Base-by-base conservation (phyloP, 2,888 invertebrate genomes). In the Geophilus truncorum region DNA sequence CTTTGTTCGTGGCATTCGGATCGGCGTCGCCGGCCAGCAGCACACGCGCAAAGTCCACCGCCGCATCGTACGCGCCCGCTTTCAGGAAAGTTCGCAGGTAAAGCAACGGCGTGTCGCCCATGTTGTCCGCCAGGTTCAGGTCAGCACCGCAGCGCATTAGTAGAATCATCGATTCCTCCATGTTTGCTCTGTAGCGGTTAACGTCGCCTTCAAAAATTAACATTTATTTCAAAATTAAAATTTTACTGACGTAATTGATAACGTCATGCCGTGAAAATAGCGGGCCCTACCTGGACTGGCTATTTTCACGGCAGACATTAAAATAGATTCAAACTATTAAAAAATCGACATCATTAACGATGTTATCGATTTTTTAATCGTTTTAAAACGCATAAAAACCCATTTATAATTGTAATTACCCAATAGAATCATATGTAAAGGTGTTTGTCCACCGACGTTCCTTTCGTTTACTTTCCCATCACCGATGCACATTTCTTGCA, bases 11-110 rank as follows among this genome's bases (percentile, higher is more conserved):
- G 25, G 82, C 84, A 77, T 85, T 84, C 0, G 85, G 85, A 62
- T 84, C 84, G 80, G 84, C 84, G 12, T 85, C 85, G 77, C 83
- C 83, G 23, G 83, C 82, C 21, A 86, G 83, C 40, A 86, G 83
- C 36, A 84, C 80, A 7, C 78, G 81, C 25, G 83, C 83, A 9
- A 85, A 81, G 62, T 83, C 82, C 3, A 82, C 83, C 0, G 85
- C 85, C 23, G 83, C 82, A 1, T 83, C 83, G 79, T 83, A 85
- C 21, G 83, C 83, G 12, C 84, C 85, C 25, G 82, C 82, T 45
- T 82, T 83, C 78, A 85, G 83, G n/a, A 85, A 57, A 4, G 51
- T 40, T n/a, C 82, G 36, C 18, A 82, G 28, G 81, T 82, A 82
- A 15, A 81, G 76, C 15, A 82, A 32, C 0, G 82, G 82, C 6